Evolutionary conservation across 2,113 vertebrate genomes (phyloP), one percentile per base, ranked within the genome.

Genomic region (Puntigrus tetrazona): DNA sequence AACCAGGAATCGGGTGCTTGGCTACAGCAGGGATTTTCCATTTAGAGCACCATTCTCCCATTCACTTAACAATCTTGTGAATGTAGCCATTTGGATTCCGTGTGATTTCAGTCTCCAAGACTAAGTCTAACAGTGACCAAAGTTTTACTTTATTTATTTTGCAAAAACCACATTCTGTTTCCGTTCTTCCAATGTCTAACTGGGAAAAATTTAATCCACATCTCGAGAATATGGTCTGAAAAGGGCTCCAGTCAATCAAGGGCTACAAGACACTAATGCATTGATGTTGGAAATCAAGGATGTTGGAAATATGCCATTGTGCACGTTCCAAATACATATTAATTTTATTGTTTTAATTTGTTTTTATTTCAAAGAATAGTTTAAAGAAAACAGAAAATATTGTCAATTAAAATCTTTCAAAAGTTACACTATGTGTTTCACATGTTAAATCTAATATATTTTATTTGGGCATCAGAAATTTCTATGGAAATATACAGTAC

Each of bases 11-110:
- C 50, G 27, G 75, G 34, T 36, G 36, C 57, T 85, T 75, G 87
- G 90, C 87, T 31, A 59, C 14, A 52, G 80, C 67, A 69, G 77
- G 67, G 38, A 78, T 84, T 89, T 86, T 81, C 73, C 88, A 72
- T 55, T 85, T 52, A 73, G 87, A 16, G 43, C 86, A 91, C 80
- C 69, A 70, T 22, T 57, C 67, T 72, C 41, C 78, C 9, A 47
- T 89, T 88, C 87, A 84, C 77, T 74, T 57, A 69, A 18, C 59
- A 3, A 77, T 67, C 84, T 86, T 8, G 67, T 11, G 81, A 87
- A 87, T 38, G 80, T 43, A 88, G 89, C 89, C 88, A 86, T 91
- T 92, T 91, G 90, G 89, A 87, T 88, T 85, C 78, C 57, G n/a
- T 29, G 80, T 73, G 67, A 78, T 55, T 11, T 27, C 73, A 67